Conservation (phyloP, 1,140 invertebrate species). For the Holotrichia oblita region DNA sequence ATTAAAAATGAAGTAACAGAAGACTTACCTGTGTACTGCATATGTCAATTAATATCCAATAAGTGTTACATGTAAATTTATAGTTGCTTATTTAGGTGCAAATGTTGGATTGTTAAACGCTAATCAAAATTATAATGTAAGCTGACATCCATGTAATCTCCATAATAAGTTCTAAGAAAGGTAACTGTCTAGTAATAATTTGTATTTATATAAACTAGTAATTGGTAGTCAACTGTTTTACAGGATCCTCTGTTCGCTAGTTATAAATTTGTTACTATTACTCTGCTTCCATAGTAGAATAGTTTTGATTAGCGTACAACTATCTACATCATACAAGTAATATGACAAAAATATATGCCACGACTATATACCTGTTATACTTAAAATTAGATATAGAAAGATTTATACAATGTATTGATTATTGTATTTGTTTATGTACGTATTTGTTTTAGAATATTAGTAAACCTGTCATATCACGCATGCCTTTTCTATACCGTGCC, state of each 20-base stretch:
- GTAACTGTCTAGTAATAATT: too few species aligned
- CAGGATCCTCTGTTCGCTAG: neutral
- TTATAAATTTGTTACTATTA: neutral
- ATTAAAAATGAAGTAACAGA: constrained; percentile 23
- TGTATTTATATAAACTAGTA: too few species aligned
- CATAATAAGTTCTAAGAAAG: too few species aligned
- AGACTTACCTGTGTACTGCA: constrained; percentile 39
- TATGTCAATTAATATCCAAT: constrained; percentile 43
- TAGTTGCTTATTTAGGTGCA: constrained; percentile 20
- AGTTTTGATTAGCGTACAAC: neutral
- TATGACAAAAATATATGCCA: constrained; percentile 35
- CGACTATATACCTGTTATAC: constrained; percentile 19
- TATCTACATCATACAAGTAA: neutral
- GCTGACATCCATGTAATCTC: too few species aligned
- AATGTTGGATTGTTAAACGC: neutral
- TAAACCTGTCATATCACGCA: constrained; percentile 44
- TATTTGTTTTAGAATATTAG: constrained; percentile 37
- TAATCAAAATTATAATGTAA: neutral
- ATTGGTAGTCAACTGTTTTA: too few species aligned
- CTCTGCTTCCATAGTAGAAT: neutral
- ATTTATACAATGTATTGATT: constrained; percentile 26
- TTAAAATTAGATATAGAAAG: constrained; percentile 6
- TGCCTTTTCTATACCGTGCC: constrained; percentile 44
- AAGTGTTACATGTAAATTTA: constrained; percentile 41
- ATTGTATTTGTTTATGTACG: constrained; percentile 7